Conservation (phyloP, 1,140 invertebrate species). For the Andrena cerasifolii region DNA sequence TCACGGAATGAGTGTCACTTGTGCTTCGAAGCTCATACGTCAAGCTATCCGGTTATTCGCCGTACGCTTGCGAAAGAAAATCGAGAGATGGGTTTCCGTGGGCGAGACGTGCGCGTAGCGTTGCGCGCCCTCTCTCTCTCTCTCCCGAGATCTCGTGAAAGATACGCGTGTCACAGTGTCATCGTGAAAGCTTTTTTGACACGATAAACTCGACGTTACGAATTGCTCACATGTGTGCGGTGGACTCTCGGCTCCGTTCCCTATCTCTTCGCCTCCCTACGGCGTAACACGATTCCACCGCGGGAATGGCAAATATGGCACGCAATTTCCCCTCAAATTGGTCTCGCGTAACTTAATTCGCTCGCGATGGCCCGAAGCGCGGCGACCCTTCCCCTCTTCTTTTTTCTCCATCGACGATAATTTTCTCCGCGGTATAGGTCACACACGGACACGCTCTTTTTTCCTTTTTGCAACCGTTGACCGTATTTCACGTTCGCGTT, state of each 20-base stretch:
- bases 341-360: conserved; percentile 45
- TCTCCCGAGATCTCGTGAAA: conserved; percentile 14
- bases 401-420: conserved; percentile 16
- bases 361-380: conserved; percentile 21
- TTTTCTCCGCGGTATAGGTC: conserved; percentile 19
- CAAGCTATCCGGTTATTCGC: conserved; percentile 29
- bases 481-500: conserved; percentile 4
- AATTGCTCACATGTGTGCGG: conserved; percentile 15
- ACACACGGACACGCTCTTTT: background rate
- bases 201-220: conserved; percentile 22
- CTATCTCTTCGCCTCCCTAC: background rate
- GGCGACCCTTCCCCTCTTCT: background rate
- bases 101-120: background rate
- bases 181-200: conserved; percentile 13
- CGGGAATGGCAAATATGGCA: conserved; percentile 49
- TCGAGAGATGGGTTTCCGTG: conserved; percentile 21
- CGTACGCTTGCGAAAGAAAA: conserved; percentile 3
- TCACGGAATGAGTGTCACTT: conserved; percentile 39
- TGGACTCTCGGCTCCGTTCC: background rate
- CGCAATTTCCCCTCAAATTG: conserved; percentile 50
- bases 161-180: conserved; percentile 31
- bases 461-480: background rate
- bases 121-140: background rate
- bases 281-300: conserved; percentile 28
- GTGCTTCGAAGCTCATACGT: conserved; percentile 25